Conservation (phyloP, 2,113 vertebrate genomes). For the Bujurquina vittata region DNA sequence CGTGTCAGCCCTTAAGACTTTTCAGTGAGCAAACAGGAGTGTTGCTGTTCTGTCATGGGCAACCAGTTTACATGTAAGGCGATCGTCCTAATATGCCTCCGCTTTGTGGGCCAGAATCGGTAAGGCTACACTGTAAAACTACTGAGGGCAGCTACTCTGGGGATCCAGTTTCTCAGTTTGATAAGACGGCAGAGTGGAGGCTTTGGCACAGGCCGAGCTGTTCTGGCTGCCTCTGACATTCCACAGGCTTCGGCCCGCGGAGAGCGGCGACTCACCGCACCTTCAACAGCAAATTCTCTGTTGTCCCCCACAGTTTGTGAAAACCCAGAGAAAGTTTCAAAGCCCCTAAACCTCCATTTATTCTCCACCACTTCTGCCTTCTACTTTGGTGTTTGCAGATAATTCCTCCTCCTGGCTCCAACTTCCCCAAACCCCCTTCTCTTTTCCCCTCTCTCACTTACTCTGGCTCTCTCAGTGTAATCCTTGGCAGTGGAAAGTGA, state of each 20-base stretch:
- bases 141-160: conserved; percentile 56
- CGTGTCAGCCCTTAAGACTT: conserved; percentile 6
- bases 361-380: conserved; percentile 26
- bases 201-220: conserved; percentile 53
- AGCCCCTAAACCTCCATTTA: conserved; percentile 20
- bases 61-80: conserved; percentile 61
- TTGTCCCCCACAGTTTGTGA: conserved; percentile 23
- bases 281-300: conserved; percentile 49
- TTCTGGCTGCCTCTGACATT: conserved; percentile 70
- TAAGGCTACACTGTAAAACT: conserved; percentile 62
- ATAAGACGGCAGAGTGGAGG: conserved; percentile 67
- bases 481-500: conserved; percentile 83
- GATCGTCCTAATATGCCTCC: conserved; percentile 45
- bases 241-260: conserved; percentile 50
- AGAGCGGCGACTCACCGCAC: conserved; percentile 52
- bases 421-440: conserved; percentile 59
- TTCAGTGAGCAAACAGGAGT: conserved; percentile 29
- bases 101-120: conserved; percentile 44
- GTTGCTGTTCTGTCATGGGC: conserved; percentile 38
- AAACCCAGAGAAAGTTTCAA: conserved; percentile 37
- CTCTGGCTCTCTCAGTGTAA: conserved; percentile 74
- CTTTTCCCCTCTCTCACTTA: conserved; percentile 46
- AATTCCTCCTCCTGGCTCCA: conserved; percentile 69
- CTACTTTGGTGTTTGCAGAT: conserved; percentile 55
- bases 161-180: conserved; percentile 69